phyloP scores from a whole-genome alignment of 2,888 invertebrate species.

The Drosophila greeni region DNA sequence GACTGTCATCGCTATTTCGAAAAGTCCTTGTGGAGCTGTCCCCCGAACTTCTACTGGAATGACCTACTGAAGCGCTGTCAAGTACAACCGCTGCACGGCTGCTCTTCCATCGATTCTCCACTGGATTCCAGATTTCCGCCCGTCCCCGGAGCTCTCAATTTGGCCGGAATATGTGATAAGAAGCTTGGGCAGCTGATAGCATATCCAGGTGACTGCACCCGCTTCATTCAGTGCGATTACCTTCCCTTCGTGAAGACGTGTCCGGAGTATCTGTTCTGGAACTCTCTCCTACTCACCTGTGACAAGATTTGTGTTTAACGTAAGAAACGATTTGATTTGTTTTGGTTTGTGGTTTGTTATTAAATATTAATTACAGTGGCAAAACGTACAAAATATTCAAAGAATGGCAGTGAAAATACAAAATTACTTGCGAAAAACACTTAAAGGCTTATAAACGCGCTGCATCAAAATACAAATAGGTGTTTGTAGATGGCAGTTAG shows the following conservation, averaged over 20 bases:
- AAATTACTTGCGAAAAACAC: slow-evolving; percentile 51
- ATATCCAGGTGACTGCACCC: slow-evolving; percentile 52
- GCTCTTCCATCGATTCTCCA: background rate
- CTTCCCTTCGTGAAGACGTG: slow-evolving; percentile 54
- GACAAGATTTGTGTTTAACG: slow-evolving; percentile 52
- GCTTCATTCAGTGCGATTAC: slow-evolving; percentile 57
- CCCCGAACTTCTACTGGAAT: slow-evolving; percentile 38
- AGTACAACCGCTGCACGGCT: background rate
- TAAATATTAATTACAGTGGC: slow-evolving; percentile 67
- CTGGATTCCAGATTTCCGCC: background rate
- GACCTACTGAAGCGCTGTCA: slow-evolving; percentile 40
- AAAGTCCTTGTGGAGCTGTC: slow-evolving; percentile 29
- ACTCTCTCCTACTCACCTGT: slow-evolving; percentile 52
- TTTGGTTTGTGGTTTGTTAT: slow-evolving; percentile 42
- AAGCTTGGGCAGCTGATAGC: slow-evolving; percentile 23
- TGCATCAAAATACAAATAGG: slow-evolving; percentile 32
- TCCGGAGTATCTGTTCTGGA: slow-evolving; percentile 52
- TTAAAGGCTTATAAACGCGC: slow-evolving; percentile 50
- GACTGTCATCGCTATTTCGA: slow-evolving; percentile 49
- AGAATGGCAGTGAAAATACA: slow-evolving; percentile 53
- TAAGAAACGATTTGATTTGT: background rate
- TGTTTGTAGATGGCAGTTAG: slow-evolving; percentile 38
- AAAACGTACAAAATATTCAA: slow-evolving; percentile 44
- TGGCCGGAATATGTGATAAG: slow-evolving; percentile 9
- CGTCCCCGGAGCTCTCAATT: background rate